Evolutionary conservation across 2,797 vertebrate genomes (phyloP).

Genomic region (Gambusia yucatana): DNA sequence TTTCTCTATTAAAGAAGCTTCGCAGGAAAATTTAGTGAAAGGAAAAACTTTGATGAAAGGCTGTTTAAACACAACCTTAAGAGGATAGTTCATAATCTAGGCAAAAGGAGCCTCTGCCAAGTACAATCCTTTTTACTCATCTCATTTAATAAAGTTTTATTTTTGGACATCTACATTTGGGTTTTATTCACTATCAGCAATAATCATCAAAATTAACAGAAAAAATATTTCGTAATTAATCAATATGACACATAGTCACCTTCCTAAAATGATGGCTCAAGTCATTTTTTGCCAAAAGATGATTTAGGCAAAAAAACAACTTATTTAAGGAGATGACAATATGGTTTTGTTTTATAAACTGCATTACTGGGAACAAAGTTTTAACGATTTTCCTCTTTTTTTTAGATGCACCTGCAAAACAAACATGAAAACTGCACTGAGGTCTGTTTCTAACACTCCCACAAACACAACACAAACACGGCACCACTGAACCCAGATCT

Average conservation of each 20-base stretch:
- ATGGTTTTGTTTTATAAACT: background rate
- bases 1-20: background rate
- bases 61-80: background rate
- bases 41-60: background rate
- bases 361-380: background rate
- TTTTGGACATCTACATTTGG: background rate
- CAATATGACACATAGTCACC: too few species aligned
- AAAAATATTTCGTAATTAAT: too few species aligned
- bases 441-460: conserved; percentile 22
- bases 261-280: too few species aligned
- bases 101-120: background rate
- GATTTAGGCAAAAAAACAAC: too few species aligned
- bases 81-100: background rate
- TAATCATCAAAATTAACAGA: background rate
- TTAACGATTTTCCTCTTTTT: background rate
- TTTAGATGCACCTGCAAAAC: background rate
- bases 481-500: conserved; percentile 51
- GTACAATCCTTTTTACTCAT: background rate
- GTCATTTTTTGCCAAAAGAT: too few species aligned
- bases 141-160: background rate
- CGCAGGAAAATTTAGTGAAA: background rate
- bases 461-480: conserved; percentile 45
- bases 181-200: background rate
- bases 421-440: background rate
- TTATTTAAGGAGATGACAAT: too few species aligned